phyloP scores from a whole-genome alignment of 2,797 vertebrate species.

The Neopelma chrysocephalum region DNA sequence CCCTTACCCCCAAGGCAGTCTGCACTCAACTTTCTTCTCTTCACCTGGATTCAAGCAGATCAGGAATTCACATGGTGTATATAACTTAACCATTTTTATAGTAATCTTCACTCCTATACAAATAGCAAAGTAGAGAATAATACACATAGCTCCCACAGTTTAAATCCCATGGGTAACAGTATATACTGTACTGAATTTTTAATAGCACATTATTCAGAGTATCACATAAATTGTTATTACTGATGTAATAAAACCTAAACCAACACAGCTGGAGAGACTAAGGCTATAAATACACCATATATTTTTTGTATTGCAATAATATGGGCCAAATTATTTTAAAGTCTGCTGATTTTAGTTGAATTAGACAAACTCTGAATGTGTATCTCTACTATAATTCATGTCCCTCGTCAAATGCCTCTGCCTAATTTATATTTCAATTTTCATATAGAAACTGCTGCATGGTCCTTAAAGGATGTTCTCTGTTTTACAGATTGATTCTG shows the following conservation, averaged over 20 bases:
- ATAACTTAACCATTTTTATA: conserved; percentile 32
- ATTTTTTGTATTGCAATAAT: conserved; percentile 40
- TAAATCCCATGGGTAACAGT: conserved; percentile 35
- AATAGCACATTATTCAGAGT: conserved; percentile 54
- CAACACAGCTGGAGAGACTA: conserved; percentile 55
- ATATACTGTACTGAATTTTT: conserved; percentile 45
- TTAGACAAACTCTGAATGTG: not conserved
- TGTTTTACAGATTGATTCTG: not conserved
- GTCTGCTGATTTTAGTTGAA: conserved; percentile 41
- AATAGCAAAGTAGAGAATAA: conserved; percentile 37
- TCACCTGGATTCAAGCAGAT: conserved; percentile 35
- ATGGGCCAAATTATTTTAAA: conserved; percentile 10
- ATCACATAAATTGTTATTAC: conserved; percentile 64
- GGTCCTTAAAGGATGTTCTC: not conserved
- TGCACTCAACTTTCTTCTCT: not conserved
- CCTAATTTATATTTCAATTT: conserved; percentile 9
- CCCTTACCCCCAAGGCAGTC: not conserved
- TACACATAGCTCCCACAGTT: conserved; percentile 46
- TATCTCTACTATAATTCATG: not conserved
- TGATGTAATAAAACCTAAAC: conserved; percentile 62
- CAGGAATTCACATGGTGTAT: conserved; percentile 18
- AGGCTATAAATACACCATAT: conserved; percentile 31
- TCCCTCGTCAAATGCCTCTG: not conserved
- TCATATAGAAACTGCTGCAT: not conserved
- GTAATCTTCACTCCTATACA: conserved; percentile 42